Base-by-base conservation (phyloP, 1,140 invertebrate genomes). In the silkworm (Bombyx mori) region DNA sequence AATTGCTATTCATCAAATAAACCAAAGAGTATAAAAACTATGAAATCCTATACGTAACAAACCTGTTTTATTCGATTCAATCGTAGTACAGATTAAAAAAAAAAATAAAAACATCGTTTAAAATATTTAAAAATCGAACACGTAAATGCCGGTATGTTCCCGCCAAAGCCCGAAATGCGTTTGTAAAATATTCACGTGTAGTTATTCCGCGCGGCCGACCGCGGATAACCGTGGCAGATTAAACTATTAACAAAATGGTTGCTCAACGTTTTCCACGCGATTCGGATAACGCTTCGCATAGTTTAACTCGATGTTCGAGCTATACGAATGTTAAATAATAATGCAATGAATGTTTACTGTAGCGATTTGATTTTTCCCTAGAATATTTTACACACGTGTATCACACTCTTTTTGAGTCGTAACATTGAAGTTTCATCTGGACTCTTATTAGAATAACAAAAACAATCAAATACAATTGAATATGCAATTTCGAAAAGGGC, bases 231-330 rank as follows among this genome's bases (percentile, higher is more conserved):
- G 65, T 47, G 52, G 54, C 68, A 70, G 75, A 77, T 77, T 77
- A 71, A 77, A 68, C 75, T 73, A 75, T 77, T 77, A 77, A 75
- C 75, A 72, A 73, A 75, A 72, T 61, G 68, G 62, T 61, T 44
- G 44, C 58, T 26, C 52, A 46, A 57, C 56, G 63, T 66, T 62
- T 59, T 57, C 61, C 44, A 61, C 56, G 52, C 56, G 26, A 35
- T 35, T 44, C 55, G 55, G 56, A 63, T 67, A 60, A 60, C 52
- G 56, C 61, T 57, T 43, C 61, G 58, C 60, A 62, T 64, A 60
- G 62, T 62, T 60, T 61, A 56, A 63, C 62, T 45, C 52, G 26
- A 44, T 47, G 55, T 62, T 26, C 42, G 10, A 35, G 49, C 52
- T 51, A 22, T 10, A 2, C 42, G 22, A 35, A 51, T 51, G 50